A percentile compares a stretch with the other conserved stretches of the same genome.
Evolutionary conservation across 2,797 vertebrate species (phyloP).

Genomic region (Lepilemur ruficaudatus): DNA sequence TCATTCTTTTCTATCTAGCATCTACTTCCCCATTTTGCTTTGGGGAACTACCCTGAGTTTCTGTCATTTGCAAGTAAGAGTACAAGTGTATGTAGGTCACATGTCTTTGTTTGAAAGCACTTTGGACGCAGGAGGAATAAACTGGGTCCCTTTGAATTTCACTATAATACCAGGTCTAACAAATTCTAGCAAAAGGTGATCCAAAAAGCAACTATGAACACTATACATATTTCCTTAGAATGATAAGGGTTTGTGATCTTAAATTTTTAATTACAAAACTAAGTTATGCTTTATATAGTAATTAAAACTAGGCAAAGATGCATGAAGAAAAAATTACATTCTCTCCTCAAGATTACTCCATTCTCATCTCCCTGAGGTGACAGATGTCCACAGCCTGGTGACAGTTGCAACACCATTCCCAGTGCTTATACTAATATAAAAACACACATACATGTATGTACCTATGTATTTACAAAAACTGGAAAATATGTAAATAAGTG

Average conservation of each 20-base stretch:
- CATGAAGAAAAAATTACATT: not conserved
- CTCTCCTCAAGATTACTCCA: not conserved
- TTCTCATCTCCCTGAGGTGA: not conserved
- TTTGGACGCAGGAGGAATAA: not conserved
- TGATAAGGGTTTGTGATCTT: not conserved
- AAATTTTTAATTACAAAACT: not conserved
- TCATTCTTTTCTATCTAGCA: not conserved
- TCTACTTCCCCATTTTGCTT: not conserved
- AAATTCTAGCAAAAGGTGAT: not conserved
- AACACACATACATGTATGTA: not conserved
- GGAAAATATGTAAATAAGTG: not conserved
- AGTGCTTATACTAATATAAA: not conserved
- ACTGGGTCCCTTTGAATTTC: not conserved
- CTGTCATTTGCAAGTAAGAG: not conserved
- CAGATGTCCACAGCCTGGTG: not conserved
- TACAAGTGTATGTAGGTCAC: not conserved
- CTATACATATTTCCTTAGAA: not conserved
- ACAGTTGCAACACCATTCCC: not conserved
- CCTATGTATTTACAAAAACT: not conserved
- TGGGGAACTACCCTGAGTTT: not conserved
- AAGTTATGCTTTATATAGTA: not conserved
- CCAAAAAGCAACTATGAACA: conserved; percentile 2
- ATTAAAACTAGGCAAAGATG: not conserved
- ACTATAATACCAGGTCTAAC: not conserved
- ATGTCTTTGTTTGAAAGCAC: not conserved